Conservation (phyloP, 2,888 invertebrate species). For the Odontocolon sp. region DNA sequence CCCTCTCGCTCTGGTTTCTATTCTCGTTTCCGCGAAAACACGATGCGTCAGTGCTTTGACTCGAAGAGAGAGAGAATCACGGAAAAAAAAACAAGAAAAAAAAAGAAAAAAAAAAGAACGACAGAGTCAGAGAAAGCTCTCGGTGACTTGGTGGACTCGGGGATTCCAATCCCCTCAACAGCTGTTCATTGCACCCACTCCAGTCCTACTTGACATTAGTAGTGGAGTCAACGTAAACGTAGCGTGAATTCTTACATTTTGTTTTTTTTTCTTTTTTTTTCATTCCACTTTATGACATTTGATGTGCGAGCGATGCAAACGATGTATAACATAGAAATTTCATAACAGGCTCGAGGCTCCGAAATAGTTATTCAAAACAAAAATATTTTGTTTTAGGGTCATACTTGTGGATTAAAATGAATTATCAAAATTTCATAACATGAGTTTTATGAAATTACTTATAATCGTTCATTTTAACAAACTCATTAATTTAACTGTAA, state of each 20-base stretch:
- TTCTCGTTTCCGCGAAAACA: constrained; percentile 63
- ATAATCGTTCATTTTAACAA: too few species aligned
- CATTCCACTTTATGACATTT: background rate
- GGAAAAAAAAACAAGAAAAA: background rate
- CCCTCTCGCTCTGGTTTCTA: constrained; percentile 58
- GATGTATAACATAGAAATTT: background rate
- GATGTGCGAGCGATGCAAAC: background rate
- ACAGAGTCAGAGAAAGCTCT: constrained; percentile 6
- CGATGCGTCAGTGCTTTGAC: constrained; percentile 56
- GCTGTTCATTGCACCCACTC: constrained; percentile 26
- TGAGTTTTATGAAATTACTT: too few species aligned
- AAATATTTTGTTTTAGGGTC: too few species aligned
- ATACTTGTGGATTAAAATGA: too few species aligned
- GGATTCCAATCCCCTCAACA: constrained; percentile 19
- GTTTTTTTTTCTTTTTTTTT: background rate
- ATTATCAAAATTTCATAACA: too few species aligned
- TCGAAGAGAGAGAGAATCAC: constrained; percentile 18
- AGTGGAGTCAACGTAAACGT: background rate
- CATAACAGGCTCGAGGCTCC: background rate
- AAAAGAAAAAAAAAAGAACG: background rate
- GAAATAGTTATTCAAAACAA: too few species aligned
- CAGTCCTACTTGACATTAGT: background rate
- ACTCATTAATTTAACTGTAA: too few species aligned
- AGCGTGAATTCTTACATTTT: background rate
- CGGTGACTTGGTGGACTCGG: background rate